Evolutionary conservation across 2,797 vertebrate genomes (phyloP).

Genomic region (Leptodactylus fallax): DNA sequence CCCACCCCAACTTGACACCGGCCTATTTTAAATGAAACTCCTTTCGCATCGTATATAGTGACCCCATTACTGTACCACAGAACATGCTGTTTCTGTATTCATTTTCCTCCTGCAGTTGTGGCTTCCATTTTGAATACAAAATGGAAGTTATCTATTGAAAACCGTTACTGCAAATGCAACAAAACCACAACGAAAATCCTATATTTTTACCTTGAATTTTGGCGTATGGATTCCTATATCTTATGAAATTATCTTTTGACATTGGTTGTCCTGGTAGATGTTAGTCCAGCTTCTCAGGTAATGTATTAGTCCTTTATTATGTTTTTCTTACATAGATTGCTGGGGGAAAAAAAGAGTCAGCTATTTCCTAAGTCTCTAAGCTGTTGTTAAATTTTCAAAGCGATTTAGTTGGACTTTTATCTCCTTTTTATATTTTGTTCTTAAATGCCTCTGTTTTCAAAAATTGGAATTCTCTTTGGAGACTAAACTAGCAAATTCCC

Average conservation of each 20-base stretch:
- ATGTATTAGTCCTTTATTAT: not conserved
- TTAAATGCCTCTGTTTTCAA: constrained; percentile 4
- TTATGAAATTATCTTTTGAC: not conserved
- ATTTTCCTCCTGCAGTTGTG: too few species aligned
- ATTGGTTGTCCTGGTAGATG: not conserved
- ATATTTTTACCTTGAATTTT: too few species aligned
- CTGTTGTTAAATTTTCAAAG: constrained; percentile 16
- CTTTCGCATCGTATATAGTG: too few species aligned
- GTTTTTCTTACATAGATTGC: not conserved
- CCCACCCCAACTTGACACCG: too few species aligned
- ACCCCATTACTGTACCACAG: not conserved
- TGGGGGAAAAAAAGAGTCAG: not conserved
- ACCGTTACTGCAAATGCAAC: too few species aligned
- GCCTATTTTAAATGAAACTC: too few species aligned
- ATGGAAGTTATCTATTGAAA: too few species aligned
- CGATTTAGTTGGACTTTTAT: constrained; percentile 13
- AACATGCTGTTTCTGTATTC: too few species aligned
- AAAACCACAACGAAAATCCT: too few species aligned
- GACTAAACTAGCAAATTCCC: constrained; percentile 37
- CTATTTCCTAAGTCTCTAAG: not conserved
- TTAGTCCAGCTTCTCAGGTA: not conserved
- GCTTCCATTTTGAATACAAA: too few species aligned
- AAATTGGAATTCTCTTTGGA: constrained; percentile 23
- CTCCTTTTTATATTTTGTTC: constrained; percentile 14
- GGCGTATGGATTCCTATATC: too few species aligned